phyloP scores from a whole-genome alignment of 2,113 vertebrate species.

The Takifugu bimaculatus region DNA sequence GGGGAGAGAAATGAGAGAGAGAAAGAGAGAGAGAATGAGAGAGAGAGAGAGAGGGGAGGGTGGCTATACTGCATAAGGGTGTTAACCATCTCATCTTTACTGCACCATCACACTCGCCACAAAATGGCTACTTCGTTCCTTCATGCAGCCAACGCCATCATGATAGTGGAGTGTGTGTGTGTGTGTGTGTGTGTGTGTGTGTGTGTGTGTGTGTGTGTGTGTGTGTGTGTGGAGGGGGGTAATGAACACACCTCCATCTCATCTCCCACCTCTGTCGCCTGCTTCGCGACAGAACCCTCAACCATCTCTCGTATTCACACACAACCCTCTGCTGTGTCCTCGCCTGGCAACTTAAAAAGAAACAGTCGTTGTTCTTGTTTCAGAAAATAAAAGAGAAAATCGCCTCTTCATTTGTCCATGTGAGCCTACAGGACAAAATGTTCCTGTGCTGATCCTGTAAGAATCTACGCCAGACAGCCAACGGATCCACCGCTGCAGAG shows the following conservation, averaged over 20 bases:
- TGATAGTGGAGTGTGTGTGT: slow-evolving; percentile 14
- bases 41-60: slow-evolving; percentile 59
- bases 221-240: slow-evolving; percentile 13
- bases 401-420: background rate
- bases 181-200: slow-evolving; percentile 15
- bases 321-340: slow-evolving; percentile 41
- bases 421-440: background rate
- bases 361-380: slow-evolving; percentile 3
- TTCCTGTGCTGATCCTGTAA: slow-evolving; percentile 4
- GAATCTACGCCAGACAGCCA: slow-evolving; percentile 13
- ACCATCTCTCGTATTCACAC: slow-evolving; percentile 61
- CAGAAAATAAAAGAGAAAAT: background rate
- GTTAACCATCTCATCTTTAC: slow-evolving; percentile 88
- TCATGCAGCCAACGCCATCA: slow-evolving; percentile 49
- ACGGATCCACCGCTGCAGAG: background rate
- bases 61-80: slow-evolving; percentile 66
- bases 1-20: slow-evolving; percentile 57
- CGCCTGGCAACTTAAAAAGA: background rate
- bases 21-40: slow-evolving; percentile 59
- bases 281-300: slow-evolving; percentile 47
- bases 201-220: slow-evolving; percentile 13
- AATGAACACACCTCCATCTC: slow-evolving; percentile 50
- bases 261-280: slow-evolving; percentile 54
- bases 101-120: slow-evolving; percentile 66
- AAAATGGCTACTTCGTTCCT: slow-evolving; percentile 74